A percentile compares a stretch with the other conserved stretches of the same genome.
Conservation (phyloP, 2,113 vertebrate genomes). For the Eurypyga helias region DNA sequence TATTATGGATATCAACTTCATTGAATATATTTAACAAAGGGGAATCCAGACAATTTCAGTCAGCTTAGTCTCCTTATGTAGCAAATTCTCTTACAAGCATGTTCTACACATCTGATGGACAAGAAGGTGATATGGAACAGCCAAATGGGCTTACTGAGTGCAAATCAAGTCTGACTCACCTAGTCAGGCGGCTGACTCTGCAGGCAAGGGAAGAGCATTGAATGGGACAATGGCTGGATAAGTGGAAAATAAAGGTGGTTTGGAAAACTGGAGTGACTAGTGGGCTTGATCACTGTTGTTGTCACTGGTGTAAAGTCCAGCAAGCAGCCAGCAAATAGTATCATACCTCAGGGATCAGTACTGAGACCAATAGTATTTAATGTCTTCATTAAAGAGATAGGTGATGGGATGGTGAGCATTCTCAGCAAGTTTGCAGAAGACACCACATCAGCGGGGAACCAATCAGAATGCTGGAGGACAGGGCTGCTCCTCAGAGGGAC, state of each 20-base stretch:
- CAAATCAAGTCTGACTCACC: neutral
- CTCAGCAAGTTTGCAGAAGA: neutral
- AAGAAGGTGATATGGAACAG: neutral
- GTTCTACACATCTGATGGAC: neutral
- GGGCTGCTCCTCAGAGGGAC: neutral
- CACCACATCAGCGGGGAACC: fast-evolving
- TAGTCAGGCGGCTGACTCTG: neutral
- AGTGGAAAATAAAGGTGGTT: neutral
- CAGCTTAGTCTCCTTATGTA: too few species aligned
- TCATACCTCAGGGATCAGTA: neutral
- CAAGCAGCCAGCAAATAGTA: neutral
- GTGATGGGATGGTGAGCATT: neutral
- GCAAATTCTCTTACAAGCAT: neutral
- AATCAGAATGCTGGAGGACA: neutral
- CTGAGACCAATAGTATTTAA: neutral
- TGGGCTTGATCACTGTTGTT: neutral
- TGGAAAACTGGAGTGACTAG: neutral
- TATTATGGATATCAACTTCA: neutral
- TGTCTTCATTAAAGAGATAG: neutral
- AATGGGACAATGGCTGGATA: neutral
- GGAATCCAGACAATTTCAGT: neutral
- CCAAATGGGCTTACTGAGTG: neutral
- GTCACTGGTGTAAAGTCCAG: neutral
- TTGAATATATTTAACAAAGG: neutral
- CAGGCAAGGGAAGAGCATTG: neutral